These are phyloP conservation scores for Eupithecia dodoneata DNA, from an alignment of 2,888 invertebrate species.

Conservation along the genomic window DNA sequence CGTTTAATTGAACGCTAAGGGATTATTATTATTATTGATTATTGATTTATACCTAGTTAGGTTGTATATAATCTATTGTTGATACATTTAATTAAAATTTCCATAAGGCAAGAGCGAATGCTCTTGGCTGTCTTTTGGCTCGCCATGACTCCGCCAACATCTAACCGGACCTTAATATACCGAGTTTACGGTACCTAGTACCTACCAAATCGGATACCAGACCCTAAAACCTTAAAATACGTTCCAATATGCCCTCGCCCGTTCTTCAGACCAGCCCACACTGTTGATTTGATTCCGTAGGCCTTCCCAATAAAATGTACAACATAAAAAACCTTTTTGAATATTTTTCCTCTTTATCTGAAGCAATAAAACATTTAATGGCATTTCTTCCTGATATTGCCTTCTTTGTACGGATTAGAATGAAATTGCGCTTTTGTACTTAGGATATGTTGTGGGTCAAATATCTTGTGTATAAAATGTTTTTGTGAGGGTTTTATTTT, in stretches of 20 bases:
- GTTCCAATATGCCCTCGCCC: constrained; percentile 8
- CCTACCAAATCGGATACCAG: neutral
- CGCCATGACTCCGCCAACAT: neutral
- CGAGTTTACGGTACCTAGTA: neutral
- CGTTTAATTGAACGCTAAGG: too few relatives aligned
- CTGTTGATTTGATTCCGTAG: constrained; percentile 47
- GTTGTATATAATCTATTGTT: too few relatives aligned
- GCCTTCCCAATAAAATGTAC: constrained; percentile 45
- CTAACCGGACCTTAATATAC: neutral
- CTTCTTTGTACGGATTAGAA: constrained; percentile 21
- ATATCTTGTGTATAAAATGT: neutral
- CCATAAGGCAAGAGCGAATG: too few relatives aligned
- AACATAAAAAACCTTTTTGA: constrained; percentile 45
- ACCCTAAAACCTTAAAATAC: constrained; percentile 1
- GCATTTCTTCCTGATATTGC: constrained; percentile 32
- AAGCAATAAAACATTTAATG: constrained; percentile 45
- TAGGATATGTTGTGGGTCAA: constrained; percentile 1
- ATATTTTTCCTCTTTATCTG: constrained; percentile 44
- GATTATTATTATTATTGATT: too few relatives aligned
- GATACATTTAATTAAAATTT: too few relatives aligned
- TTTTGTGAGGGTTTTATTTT: neutral
- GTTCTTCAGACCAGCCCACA: constrained; percentile 14
- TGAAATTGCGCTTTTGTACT: neutral
- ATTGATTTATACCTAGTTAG: too few relatives aligned
- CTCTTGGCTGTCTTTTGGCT: neutral